Evolutionary conservation across 2,888 invertebrate genomes (phyloP).

Genomic region (Orthonychiurus folsomi): DNA sequence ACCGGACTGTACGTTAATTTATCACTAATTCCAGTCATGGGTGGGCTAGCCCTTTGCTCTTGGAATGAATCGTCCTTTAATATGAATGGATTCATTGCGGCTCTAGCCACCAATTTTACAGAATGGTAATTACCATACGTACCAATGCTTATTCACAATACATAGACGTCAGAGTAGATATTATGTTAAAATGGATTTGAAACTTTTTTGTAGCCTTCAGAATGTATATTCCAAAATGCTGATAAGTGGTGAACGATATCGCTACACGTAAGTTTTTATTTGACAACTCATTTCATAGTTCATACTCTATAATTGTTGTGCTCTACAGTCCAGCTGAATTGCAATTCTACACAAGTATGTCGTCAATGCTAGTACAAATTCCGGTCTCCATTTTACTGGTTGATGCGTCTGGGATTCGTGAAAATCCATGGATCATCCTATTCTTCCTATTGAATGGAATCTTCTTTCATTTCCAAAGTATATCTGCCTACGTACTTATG

Average conservation of each 20-base stretch:
- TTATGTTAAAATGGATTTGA: slow-evolving; percentile 5
- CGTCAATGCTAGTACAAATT: slow-evolving; percentile 62
- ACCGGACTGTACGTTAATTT: slow-evolving; percentile 60
- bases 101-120: slow-evolving; percentile 67
- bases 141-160: neutral
- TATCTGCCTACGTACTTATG: slow-evolving; percentile 69
- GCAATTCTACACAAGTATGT: slow-evolving; percentile 67
- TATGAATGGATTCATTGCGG: slow-evolving; percentile 60
- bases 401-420: slow-evolving; percentile 50
- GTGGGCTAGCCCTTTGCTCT: slow-evolving; percentile 63
- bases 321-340: slow-evolving; percentile 60
- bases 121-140: slow-evolving; percentile 52
- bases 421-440: slow-evolving; percentile 49
- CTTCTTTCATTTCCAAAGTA: slow-evolving; percentile 71
- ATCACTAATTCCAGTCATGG: slow-evolving; percentile 67
- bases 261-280: slow-evolving; percentile 56
- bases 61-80: slow-evolving; percentile 69
- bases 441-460: slow-evolving; percentile 61
- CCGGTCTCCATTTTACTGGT: slow-evolving; percentile 60
- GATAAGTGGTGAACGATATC: slow-evolving; percentile 62
- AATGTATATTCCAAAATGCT: slow-evolving; percentile 71
- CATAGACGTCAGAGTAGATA: neutral
- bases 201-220: slow-evolving; percentile 52
- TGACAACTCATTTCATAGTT: neutral
- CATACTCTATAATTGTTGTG: neutral